Conservation (phyloP, 1,140 invertebrate species). For the Hesperophylax magnus region DNA sequence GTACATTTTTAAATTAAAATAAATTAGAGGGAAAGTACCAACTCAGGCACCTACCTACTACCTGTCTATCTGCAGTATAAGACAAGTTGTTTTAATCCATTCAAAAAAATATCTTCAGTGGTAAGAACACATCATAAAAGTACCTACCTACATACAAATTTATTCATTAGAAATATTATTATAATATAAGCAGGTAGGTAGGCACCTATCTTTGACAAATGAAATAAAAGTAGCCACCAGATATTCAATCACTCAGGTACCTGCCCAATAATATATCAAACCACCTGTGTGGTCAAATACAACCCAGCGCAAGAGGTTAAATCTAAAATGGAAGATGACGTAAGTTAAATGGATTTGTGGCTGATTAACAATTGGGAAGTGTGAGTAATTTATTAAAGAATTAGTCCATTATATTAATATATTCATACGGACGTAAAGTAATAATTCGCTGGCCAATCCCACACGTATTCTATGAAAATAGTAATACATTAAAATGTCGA, state of each 20-base stretch:
- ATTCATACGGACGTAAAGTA: neutral
- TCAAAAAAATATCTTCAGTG: too few relatives aligned
- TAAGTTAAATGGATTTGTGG: constrained; percentile 11
- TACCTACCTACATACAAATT: too few relatives aligned
- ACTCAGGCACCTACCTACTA: too few relatives aligned
- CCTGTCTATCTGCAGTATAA: too few relatives aligned
- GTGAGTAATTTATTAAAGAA: constrained; percentile 35
- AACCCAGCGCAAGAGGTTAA: neutral
- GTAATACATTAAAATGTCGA: neutral
- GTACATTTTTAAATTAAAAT: too few relatives aligned
- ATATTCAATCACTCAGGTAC: neutral
- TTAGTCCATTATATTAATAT: constrained; percentile 36
- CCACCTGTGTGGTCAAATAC: constrained; percentile 14
- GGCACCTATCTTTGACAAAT: too few relatives aligned
- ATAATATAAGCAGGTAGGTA: too few relatives aligned
- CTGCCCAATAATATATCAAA: neutral
- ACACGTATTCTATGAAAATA: neutral
- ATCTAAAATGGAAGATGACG: constrained; percentile 20
- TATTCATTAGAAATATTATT: too few relatives aligned
- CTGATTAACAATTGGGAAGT: constrained; percentile 12
- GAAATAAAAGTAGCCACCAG: neutral
- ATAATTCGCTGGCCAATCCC: constrained; percentile 3
- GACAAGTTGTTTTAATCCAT: too few relatives aligned
- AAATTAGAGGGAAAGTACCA: too few relatives aligned
- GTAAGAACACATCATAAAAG: too few relatives aligned